These are phyloP conservation scores for Ochotona curzoniae DNA, from an alignment of 2,113 vertebrate species.

Conservation along the genomic window DNA sequence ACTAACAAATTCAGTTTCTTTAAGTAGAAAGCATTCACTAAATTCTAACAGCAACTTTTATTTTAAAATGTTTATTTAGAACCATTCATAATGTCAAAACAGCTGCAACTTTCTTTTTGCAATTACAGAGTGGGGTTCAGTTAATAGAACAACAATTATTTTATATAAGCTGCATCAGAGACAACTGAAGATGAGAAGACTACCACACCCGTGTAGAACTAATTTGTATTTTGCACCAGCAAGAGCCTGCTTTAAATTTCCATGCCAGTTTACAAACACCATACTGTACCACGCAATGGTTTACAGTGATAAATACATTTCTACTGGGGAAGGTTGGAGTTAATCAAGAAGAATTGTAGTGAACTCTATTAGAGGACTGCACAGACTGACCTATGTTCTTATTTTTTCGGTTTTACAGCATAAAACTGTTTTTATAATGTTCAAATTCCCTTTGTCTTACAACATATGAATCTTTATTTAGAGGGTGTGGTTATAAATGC, in stretches of 20 bases:
- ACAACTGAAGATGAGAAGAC: no score
- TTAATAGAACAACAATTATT: no score
- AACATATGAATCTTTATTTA: neutral
- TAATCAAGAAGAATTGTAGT: neutral
- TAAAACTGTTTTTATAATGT: neutral
- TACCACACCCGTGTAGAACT: no score
- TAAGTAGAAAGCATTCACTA: neutral
- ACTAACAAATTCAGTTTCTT: conserved; percentile 24
- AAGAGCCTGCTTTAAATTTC: no score
- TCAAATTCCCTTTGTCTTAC: conserved; percentile 32
- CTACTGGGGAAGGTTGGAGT: neutral
- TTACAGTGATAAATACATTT: neutral
- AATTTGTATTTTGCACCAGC: no score
- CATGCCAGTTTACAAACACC: no score
- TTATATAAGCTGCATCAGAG: no score
- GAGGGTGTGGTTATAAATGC: neutral
- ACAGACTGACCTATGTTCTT: neutral
- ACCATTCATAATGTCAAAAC: no score
- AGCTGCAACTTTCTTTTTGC: no score
- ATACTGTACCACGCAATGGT: no score
- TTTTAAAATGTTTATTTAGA: neutral
- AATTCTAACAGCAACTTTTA: neutral
- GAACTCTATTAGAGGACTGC: neutral
- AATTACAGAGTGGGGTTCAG: no score
- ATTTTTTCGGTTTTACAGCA: neutral